Evolutionary conservation across 1,140 invertebrate genomes (phyloP), one percentile per base, ranked within the genome.

Genomic region (Harlomillsia oculata): DNA sequence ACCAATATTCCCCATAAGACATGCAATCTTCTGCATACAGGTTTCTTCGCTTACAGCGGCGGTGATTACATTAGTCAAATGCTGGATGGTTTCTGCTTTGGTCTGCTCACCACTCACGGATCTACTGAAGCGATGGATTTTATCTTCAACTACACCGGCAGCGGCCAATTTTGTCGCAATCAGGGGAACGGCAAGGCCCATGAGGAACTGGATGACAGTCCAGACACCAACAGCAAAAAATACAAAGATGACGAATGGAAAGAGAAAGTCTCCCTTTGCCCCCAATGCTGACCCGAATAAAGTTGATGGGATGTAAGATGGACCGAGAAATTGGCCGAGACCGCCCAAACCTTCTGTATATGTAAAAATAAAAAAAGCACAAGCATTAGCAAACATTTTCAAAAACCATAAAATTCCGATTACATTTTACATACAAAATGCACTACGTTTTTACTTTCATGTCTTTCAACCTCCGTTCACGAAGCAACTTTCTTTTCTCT

Each of bases 141-240:
- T n/a, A 23, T 32, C 20, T 16, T 23, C 9, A 3, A 40, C 23
- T 1, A 32, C 41, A 25, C 46, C 43, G 3, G 14, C 34, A n/a
- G 56, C 20, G 2, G 41, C 25, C 5, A 59, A 14, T 34, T 63
- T 63, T 25, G 16, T 40, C 5, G 53, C 64, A n/a, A 65, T 60
- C 3, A 65, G 11, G 3, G 64, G 60, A 5, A 65, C 64, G 36
- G 59, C 26, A 16, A 65, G 34, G 2, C 28, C 54, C 3, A 65
- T 28, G 0, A 65, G 60, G 29, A 65, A 57, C n/a, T 65, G 28
- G 28, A 62, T 36, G 1, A 62, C 60, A 1, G 58, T 54, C 60
- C 60, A 62, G 0, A 62, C 57, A 16, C 64, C 64, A 8, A 65
- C 64, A 16, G 62, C 30, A 41, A 61, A 56, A 25, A 65, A 65